A percentile compares a stretch with the other conserved stretches of the same genome.
Conservation (phyloP, 2,113 vertebrate species). For the Forbesichthys agassizii region DNA sequence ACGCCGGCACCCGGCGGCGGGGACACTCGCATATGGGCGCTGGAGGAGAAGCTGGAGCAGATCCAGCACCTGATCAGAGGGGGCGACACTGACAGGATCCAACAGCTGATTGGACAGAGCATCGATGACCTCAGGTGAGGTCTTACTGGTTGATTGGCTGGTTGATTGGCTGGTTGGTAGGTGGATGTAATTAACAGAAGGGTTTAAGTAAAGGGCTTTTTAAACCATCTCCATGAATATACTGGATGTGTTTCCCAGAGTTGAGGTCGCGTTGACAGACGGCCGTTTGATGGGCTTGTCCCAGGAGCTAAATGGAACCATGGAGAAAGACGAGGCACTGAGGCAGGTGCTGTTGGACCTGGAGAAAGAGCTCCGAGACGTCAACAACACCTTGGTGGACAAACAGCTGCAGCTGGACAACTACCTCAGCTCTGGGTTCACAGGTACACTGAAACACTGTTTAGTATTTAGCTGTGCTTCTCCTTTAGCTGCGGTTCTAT, state of each 20-base stretch:
- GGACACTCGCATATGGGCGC: constrained; percentile 64
- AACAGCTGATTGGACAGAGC: constrained; percentile 69
- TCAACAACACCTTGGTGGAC: constrained; percentile 73
- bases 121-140: constrained; percentile 77
- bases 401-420: constrained; percentile 64
- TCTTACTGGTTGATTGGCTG: not conserved
- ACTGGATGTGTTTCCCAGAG: constrained; percentile 48
- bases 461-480: no score
- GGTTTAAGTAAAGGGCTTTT: not conserved
- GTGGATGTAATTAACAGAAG: no score
- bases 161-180: not conserved
- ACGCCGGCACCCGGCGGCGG: constrained; percentile 35
- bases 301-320: constrained; percentile 62
- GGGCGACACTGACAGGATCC: constrained; percentile 46
- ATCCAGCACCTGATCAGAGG: constrained; percentile 66
- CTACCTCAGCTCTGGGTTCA: constrained; percentile 60
- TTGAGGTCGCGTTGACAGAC: constrained; percentile 68
- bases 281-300: constrained; percentile 59
- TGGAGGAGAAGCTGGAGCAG: constrained; percentile 72
- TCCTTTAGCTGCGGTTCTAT: no score
- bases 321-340: constrained; percentile 37
- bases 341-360: constrained; percentile 48
- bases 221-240: not conserved
- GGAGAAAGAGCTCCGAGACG: constrained; percentile 51
- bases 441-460: constrained; percentile 63